Percentiles rank a stretch among this genome's conserved stretches.
Conservation (phyloP, 2,113 vertebrate genomes). For the Oncorhynchus nerka region DNA sequence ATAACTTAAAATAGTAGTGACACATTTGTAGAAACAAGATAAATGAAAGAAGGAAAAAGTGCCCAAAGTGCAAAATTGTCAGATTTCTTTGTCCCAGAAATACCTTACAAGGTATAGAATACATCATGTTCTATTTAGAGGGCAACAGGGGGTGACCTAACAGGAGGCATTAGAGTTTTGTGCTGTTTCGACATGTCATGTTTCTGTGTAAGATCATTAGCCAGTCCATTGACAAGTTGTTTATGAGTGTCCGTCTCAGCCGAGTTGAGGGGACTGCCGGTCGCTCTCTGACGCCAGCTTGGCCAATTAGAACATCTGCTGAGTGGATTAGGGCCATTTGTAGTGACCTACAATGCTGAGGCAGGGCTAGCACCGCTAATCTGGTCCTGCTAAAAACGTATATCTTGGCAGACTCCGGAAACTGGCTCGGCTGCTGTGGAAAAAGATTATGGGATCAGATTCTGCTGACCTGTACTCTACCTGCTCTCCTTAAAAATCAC, state of each 20-base stretch:
- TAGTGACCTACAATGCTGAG: conserved; percentile 31
- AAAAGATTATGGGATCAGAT: conserved; percentile 36
- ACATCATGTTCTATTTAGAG: background rate
- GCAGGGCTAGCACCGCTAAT: background rate
- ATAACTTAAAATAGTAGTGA: too few species aligned
- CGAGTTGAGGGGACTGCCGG: conserved; percentile 32
- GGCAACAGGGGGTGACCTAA: background rate
- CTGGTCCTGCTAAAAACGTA: conserved; percentile 23
- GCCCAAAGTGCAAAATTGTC: background rate
- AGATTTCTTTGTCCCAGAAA: conserved; percentile 49
- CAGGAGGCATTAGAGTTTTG: background rate
- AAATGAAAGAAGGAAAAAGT: background rate
- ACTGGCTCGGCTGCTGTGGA: conserved; percentile 9
- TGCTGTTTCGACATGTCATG: background rate
- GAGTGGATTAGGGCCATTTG: conserved; percentile 49
- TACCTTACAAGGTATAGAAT: conserved; percentile 19
- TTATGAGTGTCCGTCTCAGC: conserved; percentile 21
- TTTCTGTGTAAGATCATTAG: background rate
- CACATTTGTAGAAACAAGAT: background rate
- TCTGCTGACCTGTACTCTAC: conserved; percentile 31
- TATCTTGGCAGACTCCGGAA: conserved; percentile 42
- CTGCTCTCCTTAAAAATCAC: conserved; percentile 10
- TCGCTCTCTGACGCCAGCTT: conserved; percentile 40
- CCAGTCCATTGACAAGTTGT: conserved; percentile 27
- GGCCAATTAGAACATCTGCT: conserved; percentile 49